These are phyloP conservation scores for Andrena trimmerana DNA, from an alignment of 2,888 invertebrate species.

Conservation along the genomic window DNA sequence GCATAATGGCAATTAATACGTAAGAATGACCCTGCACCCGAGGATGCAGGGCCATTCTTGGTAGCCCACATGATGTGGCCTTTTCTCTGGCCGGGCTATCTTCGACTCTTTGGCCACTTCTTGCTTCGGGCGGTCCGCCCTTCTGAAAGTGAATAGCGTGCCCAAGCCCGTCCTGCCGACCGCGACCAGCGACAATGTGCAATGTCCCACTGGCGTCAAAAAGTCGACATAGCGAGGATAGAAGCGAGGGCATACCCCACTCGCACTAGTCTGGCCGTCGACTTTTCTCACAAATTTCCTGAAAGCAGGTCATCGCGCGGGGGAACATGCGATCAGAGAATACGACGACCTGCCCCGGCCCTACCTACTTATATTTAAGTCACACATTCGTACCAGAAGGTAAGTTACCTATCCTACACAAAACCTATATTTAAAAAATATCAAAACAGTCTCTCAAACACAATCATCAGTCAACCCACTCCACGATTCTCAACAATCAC, in stretches of 20 bases:
- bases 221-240: not conserved
- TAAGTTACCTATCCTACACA: slow-evolving; percentile 4
- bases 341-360: not conserved
- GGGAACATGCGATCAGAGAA: not conserved
- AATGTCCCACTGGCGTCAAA: not conserved
- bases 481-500: no score
- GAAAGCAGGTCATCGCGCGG: not conserved
- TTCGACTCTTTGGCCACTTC: no score
- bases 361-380: slow-evolving; percentile 8
- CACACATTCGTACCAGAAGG: not conserved
- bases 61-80: no score
- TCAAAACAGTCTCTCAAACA: slow-evolving; percentile 3
- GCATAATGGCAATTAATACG: no score
- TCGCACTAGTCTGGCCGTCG: not conserved
- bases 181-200: not conserved
- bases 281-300: not conserved
- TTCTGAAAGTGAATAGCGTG: no score
- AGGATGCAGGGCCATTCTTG: no score
- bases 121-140: no score
- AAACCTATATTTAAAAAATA: slow-evolving; percentile 14
- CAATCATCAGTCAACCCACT: not conserved
- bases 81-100: no score
- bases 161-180: not conserved
- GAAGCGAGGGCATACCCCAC: not conserved
- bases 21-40: no score